Base-by-base conservation (phyloP, 2,797 vertebrate genomes). In the Parauchenoglanis ngamensis region DNA sequence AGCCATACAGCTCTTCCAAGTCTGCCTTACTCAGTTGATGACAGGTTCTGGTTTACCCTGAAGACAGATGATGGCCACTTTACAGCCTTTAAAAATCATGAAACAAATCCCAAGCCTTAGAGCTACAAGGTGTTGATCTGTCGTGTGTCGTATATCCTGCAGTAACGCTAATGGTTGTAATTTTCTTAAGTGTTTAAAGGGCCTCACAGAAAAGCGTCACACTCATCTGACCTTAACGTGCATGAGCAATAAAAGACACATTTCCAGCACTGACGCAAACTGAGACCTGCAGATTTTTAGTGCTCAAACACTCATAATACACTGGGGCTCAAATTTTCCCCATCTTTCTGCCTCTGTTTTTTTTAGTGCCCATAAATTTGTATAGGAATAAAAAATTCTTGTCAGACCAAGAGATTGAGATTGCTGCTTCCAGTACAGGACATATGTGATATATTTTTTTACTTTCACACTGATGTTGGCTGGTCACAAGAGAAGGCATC, bases 201-300 rank as follows among this genome's bases (percentile, higher is more conserved):
- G 91, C 91, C 88, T 63, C 57, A 67, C 89, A 91, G 80, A 88
- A 89, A 91, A 59, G 86, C 92, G 91, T 94, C 90, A 88, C 89
- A 92, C 90, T 88, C 86, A 76, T 89, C 84, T 93, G 93, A 94
- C 93, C 92, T 94, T 91, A 93, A 91, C 89, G 91, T 92, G 90
- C 92, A 93, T 90, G 92, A 93, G 89, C 85, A 87, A 70, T 70
- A 86, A 92, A 91, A 89, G 83, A 87, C 91, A 91, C 88, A 56
- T 88, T 89, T 90, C 92, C 91, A 94, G 92, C 89, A 84, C 90
- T 93, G 92, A 94, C 67, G 91, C 92, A 92, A 54, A 86, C 63
- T 15, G 86, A 88, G 83, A 89, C 79, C 57, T 87, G 61, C 68
- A 82, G 80, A 40, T 15, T 15, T 86, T 87, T 57, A 65, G 61